These are phyloP conservation scores for Loripinus fragilis DNA, from an alignment of 2,888 invertebrate species.

Conservation along the genomic window DNA sequence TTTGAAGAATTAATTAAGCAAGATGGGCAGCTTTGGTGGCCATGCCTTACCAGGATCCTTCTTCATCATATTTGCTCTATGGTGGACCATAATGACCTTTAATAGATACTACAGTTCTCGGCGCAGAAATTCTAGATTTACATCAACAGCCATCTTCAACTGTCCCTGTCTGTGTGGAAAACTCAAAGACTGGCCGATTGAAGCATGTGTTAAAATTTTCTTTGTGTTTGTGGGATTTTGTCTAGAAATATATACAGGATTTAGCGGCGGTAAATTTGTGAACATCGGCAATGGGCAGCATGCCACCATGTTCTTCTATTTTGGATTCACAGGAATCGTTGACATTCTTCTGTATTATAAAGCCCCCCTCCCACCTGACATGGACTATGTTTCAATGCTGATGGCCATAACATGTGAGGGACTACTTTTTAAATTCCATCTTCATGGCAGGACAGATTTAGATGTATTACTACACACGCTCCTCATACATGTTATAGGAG, in stretches of 20 bases:
- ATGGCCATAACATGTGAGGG: slow-evolving; percentile 84
- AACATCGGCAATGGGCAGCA: slow-evolving; percentile 84
- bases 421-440: slow-evolving; percentile 84
- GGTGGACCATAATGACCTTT: slow-evolving; percentile 78
- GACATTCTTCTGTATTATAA: slow-evolving; percentile 82
- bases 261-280: slow-evolving; percentile 81
- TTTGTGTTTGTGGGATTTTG: slow-evolving; percentile 63
- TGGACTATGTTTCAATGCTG: slow-evolving; percentile 83
- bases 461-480: slow-evolving; percentile 84
- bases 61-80: slow-evolving; percentile 79
- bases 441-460: slow-evolving; percentile 83
- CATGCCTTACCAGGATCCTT: slow-evolving; percentile 84
- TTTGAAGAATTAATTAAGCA: neutral
- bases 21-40: slow-evolving; percentile 84
- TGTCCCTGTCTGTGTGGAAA: slow-evolving; percentile 71
- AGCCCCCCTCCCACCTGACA: slow-evolving; percentile 80
- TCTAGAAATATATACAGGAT: slow-evolving; percentile 69
- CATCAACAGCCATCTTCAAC: slow-evolving; percentile 68
- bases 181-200: slow-evolving; percentile 66
- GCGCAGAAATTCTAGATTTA: slow-evolving; percentile 65
- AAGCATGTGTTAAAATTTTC: slow-evolving; percentile 65
- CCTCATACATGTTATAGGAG: slow-evolving; percentile 83
- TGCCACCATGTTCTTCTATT: slow-evolving; percentile 85
- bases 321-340: slow-evolving; percentile 83
- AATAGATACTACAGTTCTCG: slow-evolving; percentile 72